A percentile compares a stretch with the other conserved stretches of the same genome.
Conservation (phyloP, 2,888 invertebrate genomes). For the Iselma pallidipennis region DNA sequence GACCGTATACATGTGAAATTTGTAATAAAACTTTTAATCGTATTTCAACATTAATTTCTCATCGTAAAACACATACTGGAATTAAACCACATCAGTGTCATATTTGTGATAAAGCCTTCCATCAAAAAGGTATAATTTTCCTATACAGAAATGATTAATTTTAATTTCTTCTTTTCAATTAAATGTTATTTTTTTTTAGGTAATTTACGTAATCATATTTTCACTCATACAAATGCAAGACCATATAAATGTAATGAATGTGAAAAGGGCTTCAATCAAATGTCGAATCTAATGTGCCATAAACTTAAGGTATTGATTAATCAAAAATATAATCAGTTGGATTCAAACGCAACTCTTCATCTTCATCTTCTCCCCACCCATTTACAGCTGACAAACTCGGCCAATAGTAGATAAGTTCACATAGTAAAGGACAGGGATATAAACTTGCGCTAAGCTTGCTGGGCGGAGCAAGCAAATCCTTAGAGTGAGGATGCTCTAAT, state of each 20-base stretch:
- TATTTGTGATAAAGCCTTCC: slow-evolving; percentile 77
- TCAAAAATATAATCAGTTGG: too few species aligned
- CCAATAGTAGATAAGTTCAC: too few species aligned
- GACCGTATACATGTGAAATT: slow-evolving; percentile 74
- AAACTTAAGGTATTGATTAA: slow-evolving; percentile 66
- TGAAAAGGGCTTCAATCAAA: slow-evolving; percentile 77
- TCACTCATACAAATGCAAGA: slow-evolving; percentile 77
- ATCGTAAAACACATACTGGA: slow-evolving; percentile 76
- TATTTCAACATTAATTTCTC: slow-evolving; percentile 78
- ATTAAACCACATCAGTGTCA: slow-evolving; percentile 75
- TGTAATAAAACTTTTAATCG: slow-evolving; percentile 80
- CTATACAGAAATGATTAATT: background rate
- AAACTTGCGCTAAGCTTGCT: too few species aligned
- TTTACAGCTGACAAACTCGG: too few species aligned
- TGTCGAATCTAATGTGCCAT: slow-evolving; percentile 79
- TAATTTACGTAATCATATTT: slow-evolving; percentile 75
- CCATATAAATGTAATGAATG: slow-evolving; percentile 78
- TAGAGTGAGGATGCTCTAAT: too few species aligned
- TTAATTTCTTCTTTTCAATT: background rate
- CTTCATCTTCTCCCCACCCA: too few species aligned
- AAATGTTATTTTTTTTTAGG: slow-evolving; percentile 54
- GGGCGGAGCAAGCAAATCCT: too few species aligned
- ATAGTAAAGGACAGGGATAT: too few species aligned
- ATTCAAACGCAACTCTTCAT: too few species aligned
- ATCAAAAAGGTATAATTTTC: slow-evolving; percentile 70